Conservation (phyloP, 2,797 vertebrate species). For the Neostethus bicornis region DNA sequence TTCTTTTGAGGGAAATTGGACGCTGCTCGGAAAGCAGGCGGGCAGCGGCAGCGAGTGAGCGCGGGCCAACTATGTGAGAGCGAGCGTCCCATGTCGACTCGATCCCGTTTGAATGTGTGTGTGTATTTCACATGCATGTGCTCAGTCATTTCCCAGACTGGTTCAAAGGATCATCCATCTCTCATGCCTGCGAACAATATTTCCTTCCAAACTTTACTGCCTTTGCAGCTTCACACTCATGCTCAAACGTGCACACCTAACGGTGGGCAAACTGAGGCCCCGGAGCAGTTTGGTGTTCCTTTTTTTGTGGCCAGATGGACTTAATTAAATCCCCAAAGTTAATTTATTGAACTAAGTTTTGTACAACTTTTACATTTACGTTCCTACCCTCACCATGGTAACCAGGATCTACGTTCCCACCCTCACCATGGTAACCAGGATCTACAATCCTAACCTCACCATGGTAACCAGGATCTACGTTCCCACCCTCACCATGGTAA, state of each 20-base stretch:
- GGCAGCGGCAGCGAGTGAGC: constrained; percentile 33
- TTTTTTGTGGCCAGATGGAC: no score
- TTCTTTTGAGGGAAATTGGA: constrained; percentile 66
- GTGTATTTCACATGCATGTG: constrained; percentile 41
- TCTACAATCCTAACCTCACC: no score
- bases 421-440: no score
- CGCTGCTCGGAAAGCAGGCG: constrained; percentile 63
- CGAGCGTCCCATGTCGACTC: constrained; percentile 44
- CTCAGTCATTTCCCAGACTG: constrained; percentile 18
- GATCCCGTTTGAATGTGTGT: constrained; percentile 2
- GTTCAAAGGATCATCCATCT: constrained; percentile 40
- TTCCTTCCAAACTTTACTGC: constrained; percentile 27
- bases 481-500: no score
- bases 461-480: no score
- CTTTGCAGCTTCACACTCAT: constrained; percentile 14
- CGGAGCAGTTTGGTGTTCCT: no score
- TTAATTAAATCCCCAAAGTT: no score
- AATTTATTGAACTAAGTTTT: no score
- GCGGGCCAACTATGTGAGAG: constrained; percentile 29
- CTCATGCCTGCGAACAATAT: constrained; percentile 32
- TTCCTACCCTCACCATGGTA: no score
- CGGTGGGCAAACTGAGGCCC: no score
- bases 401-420: no score
- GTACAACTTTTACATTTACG: no score
- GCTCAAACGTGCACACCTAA: constrained; percentile 1